Conservation (phyloP, 2,113 vertebrate species). For the Ammospiza caudacuta region DNA sequence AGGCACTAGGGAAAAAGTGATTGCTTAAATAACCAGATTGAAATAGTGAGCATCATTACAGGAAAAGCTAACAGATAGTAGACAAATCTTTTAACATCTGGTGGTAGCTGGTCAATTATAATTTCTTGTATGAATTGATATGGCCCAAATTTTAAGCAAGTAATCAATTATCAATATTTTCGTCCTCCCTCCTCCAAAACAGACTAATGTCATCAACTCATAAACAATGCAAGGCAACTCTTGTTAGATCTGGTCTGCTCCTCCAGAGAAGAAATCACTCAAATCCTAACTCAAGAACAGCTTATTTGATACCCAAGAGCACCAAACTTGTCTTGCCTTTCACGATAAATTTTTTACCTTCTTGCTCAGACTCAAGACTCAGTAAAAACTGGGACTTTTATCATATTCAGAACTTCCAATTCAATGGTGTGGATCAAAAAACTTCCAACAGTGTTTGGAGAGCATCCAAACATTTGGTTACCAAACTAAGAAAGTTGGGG, state of each 20-base stretch:
- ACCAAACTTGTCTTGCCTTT: background rate
- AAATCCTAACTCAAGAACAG: background rate
- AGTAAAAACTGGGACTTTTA: background rate
- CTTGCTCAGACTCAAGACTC: background rate
- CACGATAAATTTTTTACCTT: background rate
- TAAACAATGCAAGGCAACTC: background rate
- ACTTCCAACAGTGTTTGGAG: background rate
- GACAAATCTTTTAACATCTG: background rate
- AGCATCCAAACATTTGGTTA: background rate
- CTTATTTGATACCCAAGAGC: background rate
- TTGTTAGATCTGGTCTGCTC: background rate
- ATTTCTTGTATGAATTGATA: background rate
- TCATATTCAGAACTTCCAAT: background rate
- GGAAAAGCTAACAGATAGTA: background rate
- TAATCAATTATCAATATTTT: background rate
- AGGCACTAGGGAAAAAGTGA: background rate
- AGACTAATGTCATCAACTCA: background rate
- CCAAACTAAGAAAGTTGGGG: background rate
- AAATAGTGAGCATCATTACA: background rate
- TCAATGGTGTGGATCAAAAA: background rate
- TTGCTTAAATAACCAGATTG: background rate
- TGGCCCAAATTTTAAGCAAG: background rate
- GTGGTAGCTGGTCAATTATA: background rate
- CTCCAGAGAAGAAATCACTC: background rate
- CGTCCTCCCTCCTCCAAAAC: background rate